Base-by-base conservation (phyloP, 2,113 vertebrate species). In the Verasper variegatus region DNA sequence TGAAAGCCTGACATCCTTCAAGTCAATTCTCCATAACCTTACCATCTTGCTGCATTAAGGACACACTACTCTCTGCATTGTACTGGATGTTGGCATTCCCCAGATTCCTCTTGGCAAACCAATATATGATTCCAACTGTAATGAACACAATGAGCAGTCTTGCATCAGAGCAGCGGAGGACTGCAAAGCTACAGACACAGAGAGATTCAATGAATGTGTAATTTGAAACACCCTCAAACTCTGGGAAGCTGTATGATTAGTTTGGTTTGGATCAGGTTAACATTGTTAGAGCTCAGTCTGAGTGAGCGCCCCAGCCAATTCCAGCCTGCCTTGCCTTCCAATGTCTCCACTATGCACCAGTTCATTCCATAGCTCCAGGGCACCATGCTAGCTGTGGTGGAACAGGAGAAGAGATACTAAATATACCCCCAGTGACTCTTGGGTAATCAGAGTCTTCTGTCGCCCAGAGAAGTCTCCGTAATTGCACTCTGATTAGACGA, bases 381-480 rank as follows among this genome's bases (percentile, higher is more conserved):
- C 72, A 18, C 83, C 64, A 57, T 3, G 0, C 26, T 76, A 88
- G 85, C 76, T 73, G 47, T n/a, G 2, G 1, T 82, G 84, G 88
- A 92, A 89, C 76, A 90, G 74, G 85, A 88, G 66, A 74, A 85
- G 65, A 77, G 89, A 82, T 92, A 91, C 93, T 94, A 93, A 93
- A 94, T 93, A 93, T 94, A 94, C 86, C 86, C 86, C 82, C 86
- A 60, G 79, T 90, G 90, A 93, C 94, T 94, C 94, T 84, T 92
- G 93, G 94, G 94, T 94, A 95, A 95, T 94, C 91, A 93, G 72
- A 90, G 89, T 88, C 81, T 78, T 90, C 86, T 74, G 80, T 90
- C 81, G 83, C 90, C 91, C 90, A 90, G 91, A 93, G 91, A 92
- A 92, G 88, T 86, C 89, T 85, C 84, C 10, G 73, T 94, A 94